phyloP scores from a whole-genome alignment of 2,113 vertebrate species.

The Cariama cristata region DNA sequence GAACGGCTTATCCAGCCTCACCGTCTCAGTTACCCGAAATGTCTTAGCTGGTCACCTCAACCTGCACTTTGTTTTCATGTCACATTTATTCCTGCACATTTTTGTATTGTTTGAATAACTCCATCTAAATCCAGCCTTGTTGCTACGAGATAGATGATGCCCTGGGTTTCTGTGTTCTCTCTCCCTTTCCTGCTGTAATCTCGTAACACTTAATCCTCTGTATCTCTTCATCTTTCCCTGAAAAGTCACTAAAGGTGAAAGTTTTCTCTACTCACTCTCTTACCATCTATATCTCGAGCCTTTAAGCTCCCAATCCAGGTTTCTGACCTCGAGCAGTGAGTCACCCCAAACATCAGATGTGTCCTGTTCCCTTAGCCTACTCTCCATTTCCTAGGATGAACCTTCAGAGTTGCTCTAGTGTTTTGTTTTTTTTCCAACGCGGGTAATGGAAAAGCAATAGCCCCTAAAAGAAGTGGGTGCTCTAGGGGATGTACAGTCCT shows the following conservation, averaged over 20 bases:
- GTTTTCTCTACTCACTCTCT: background rate
- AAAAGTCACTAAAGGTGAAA: constrained; percentile 5
- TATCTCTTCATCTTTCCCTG: constrained; percentile 3
- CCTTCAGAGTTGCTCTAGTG: background rate
- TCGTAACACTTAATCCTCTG: constrained; percentile 17
- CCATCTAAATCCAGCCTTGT: constrained; percentile 12
- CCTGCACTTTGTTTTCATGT: background rate
- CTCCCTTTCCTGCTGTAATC: background rate
- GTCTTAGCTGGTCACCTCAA: background rate
- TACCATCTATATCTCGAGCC: background rate
- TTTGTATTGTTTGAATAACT: background rate
- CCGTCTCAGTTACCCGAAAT: background rate
- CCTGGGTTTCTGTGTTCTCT: background rate
- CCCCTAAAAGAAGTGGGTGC: background rate
- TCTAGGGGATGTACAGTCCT: background rate
- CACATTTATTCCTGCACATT: background rate
- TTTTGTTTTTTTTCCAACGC: background rate
- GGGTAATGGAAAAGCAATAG: background rate
- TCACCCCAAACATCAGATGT: background rate
- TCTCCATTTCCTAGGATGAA: background rate
- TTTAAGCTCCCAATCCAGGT: background rate
- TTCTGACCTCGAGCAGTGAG: background rate
- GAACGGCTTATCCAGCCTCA: background rate
- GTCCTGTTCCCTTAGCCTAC: background rate
- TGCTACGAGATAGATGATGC: constrained; percentile 32